These are phyloP conservation scores for Caenorhabditis sulstoni DNA, from an alignment of 2,888 invertebrate genomes.

Conservation along the genomic window DNA sequence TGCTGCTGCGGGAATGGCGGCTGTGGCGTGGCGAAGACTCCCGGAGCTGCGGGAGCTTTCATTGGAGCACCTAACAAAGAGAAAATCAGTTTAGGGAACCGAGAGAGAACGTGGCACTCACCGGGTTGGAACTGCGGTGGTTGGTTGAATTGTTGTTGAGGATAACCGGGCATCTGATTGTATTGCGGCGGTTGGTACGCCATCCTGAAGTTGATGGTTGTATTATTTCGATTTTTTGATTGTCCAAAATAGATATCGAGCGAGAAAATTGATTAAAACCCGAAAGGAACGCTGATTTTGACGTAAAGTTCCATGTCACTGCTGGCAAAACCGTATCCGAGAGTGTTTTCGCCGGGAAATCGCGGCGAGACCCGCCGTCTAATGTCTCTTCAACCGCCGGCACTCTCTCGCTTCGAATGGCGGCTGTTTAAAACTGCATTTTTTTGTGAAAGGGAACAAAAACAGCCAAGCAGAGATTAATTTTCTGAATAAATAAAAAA, in stretches of 20 bases:
- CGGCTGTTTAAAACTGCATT: too few species aligned
- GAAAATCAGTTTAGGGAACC: constrained; percentile 44
- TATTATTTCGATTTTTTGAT: not conserved
- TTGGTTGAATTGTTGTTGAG: constrained; percentile 53
- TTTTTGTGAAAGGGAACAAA: too few species aligned
- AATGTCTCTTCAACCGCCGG: constrained; percentile 12
- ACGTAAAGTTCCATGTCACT: constrained; percentile 62
- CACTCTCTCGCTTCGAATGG: constrained; percentile 5
- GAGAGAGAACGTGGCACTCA: not conserved
- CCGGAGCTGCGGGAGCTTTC: constrained; percentile 22
- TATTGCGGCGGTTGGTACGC: constrained; percentile 56
- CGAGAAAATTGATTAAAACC: constrained; percentile 20
- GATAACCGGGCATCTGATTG: constrained; percentile 30
- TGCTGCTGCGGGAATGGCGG: constrained; percentile 30
- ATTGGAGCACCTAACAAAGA: constrained; percentile 12
- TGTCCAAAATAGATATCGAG: not conserved
- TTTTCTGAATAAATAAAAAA: too few species aligned
- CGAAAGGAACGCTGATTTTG: constrained; percentile 35
- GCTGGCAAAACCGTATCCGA: constrained; percentile 15
- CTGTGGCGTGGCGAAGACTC: constrained; percentile 16
- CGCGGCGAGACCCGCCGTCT: constrained; percentile 45
- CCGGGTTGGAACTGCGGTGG: constrained; percentile 31
- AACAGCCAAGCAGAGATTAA: too few species aligned
- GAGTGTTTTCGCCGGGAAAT: not conserved
- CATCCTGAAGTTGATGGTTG: constrained; percentile 21